Evolutionary conservation across 2,113 vertebrate species (phyloP).

Genomic region (Climacteris rufus): DNA sequence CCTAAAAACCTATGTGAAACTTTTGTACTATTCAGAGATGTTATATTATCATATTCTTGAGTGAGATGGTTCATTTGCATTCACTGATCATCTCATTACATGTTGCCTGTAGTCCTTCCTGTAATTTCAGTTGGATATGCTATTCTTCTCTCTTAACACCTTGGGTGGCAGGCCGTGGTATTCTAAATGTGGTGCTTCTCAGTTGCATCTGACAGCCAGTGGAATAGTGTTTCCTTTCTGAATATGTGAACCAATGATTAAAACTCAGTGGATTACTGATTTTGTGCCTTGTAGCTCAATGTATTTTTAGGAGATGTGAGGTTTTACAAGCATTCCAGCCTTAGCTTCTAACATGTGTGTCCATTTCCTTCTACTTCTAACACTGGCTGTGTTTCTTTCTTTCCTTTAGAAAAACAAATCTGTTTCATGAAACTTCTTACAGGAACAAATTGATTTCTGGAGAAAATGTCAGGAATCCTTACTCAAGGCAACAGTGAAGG

Average conservation of each 20-base stretch:
- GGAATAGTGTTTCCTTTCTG: neutral
- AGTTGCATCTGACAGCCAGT: neutral
- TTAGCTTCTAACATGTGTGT: neutral
- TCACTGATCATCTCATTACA: neutral
- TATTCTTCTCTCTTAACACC: neutral
- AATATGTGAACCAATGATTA: neutral
- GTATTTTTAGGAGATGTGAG: neutral
- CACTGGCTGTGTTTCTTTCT: neutral
- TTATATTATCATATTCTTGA: neutral
- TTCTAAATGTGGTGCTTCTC: neutral
- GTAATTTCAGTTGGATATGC: neutral
- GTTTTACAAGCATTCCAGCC: neutral
- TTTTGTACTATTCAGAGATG: neutral
- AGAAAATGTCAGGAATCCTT: neutral
- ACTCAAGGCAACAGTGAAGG: neutral
- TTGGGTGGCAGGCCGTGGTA: neutral
- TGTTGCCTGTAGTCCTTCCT: constrained; percentile 3
- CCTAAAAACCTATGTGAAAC: neutral
- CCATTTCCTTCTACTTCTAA: neutral
- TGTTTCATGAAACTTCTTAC: neutral
- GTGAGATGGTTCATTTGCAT: constrained; percentile 27
- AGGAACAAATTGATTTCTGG: neutral
- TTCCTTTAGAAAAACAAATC: neutral
- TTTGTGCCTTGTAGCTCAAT: neutral
- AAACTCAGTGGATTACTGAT: neutral